phyloP scores from a whole-genome alignment of 2,113 vertebrate genomes.

The Burhinus bistriatus region DNA sequence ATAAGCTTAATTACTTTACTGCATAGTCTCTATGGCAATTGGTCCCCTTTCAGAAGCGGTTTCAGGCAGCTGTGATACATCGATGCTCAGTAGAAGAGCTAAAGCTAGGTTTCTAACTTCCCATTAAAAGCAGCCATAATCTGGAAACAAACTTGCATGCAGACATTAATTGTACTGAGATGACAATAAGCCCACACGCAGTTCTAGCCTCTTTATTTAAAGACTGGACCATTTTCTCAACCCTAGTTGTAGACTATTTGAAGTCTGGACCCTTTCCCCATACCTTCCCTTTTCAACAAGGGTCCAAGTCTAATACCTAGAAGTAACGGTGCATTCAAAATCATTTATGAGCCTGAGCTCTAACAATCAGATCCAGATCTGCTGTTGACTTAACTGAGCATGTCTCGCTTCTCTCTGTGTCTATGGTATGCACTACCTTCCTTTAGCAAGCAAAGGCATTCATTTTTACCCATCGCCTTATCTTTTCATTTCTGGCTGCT shows the following conservation, averaged over 20 bases:
- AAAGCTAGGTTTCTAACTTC: not conserved
- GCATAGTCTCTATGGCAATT: not conserved
- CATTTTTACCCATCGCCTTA: slow-evolving; percentile 3
- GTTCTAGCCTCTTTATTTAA: not conserved
- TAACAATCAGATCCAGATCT: not conserved
- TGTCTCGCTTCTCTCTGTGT: not conserved
- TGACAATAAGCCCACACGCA: not conserved
- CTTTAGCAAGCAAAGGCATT: not conserved
- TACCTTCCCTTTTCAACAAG: not conserved
- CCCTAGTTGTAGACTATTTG: not conserved
- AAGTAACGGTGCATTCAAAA: not conserved
- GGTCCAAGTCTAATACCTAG: not conserved
- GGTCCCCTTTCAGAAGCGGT: slow-evolving; percentile 9
- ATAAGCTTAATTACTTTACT: slow-evolving; percentile 5
- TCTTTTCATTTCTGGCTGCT: slow-evolving; percentile 39
- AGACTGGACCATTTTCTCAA: not conserved
- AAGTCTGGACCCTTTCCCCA: not conserved
- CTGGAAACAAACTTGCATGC: not conserved
- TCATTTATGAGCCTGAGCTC: not conserved
- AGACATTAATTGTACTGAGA: not conserved
- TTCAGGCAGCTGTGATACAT: slow-evolving; percentile 17
- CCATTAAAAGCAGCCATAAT: not conserved
- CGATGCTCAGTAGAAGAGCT: not conserved
- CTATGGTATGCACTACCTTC: not conserved
- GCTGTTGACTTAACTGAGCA: not conserved